These are phyloP conservation scores for Clunio marinus DNA, from an alignment of 2,888 invertebrate species.

Conservation along the genomic window DNA sequence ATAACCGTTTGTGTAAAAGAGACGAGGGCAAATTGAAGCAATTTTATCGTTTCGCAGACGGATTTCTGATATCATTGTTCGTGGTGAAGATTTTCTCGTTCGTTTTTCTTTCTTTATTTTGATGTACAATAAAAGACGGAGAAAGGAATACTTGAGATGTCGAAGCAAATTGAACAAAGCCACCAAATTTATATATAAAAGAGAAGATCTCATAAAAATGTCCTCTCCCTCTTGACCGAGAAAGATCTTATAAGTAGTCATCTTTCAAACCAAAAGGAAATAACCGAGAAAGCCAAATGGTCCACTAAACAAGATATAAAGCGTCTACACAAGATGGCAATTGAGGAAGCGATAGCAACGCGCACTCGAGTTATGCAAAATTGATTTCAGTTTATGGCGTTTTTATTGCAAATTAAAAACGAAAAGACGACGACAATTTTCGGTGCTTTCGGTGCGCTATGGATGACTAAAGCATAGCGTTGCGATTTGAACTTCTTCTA, in stretches of 20 bases:
- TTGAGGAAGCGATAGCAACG: neutral
- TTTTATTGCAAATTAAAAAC: constrained; percentile 37
- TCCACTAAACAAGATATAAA: neutral
- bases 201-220: neutral
- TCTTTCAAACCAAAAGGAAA: neutral
- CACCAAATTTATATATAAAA: too few species aligned
- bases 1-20: neutral
- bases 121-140: neutral
- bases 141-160: neutral
- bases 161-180: neutral
- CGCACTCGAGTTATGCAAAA: neutral
- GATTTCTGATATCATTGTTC: constrained; percentile 26
- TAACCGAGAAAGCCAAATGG: neutral
- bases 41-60: constrained; percentile 20
- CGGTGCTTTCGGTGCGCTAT: neutral
- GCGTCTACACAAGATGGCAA: neutral
- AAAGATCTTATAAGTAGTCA: too few species aligned
- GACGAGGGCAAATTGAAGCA: constrained; percentile 1
- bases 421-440: too few species aligned
- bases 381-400: constrained; percentile 8
- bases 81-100: constrained; percentile 20
- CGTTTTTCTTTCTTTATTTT: neutral
- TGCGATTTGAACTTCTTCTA: neutral
- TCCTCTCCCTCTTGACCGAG: constrained; percentile 14
- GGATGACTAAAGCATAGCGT: neutral